These are phyloP conservation scores for Dipodomys merriami DNA, from an alignment of 2,113 vertebrate genomes.

Conservation along the genomic window DNA sequence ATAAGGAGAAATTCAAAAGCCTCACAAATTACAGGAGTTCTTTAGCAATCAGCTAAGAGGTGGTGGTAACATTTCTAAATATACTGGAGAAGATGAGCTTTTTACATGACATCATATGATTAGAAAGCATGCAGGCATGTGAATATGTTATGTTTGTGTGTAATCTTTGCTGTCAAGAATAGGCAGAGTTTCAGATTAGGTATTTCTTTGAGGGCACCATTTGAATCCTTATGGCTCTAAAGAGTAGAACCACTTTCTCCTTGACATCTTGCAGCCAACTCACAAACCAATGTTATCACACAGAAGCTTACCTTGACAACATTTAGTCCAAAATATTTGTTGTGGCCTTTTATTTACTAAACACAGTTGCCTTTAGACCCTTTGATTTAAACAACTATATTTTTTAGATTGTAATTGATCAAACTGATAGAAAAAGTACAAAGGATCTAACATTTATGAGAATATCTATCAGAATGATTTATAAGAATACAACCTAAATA, in stretches of 20 bases:
- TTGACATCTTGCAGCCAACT: not conserved
- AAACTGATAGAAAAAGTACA: not conserved
- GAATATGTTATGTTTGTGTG: not conserved
- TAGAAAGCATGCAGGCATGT: not conserved
- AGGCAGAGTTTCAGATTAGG: not conserved
- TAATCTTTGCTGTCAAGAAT: not conserved
- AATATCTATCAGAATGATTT: not conserved
- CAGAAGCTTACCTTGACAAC: not conserved
- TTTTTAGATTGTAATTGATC: not conserved
- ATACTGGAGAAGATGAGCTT: not conserved
- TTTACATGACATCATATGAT: not conserved
- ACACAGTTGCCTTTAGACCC: not conserved
- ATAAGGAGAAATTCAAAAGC: slow-evolving; percentile 28
- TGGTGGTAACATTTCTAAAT: not conserved
- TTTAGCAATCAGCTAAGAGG: not conserved
- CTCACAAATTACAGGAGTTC: not conserved
- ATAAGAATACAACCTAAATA: not conserved
- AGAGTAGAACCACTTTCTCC: not conserved
- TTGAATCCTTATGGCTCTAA: slow-evolving; percentile 1
- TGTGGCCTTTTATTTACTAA: not conserved
- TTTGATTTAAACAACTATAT: not conserved
- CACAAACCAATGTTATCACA: not conserved
- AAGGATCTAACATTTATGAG: not conserved
- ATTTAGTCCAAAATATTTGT: not conserved
- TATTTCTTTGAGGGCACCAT: not conserved